These are phyloP conservation scores for Panagrolaimus sp. DNA, from an alignment of 1,140 invertebrate genomes.

Conservation along the genomic window DNA sequence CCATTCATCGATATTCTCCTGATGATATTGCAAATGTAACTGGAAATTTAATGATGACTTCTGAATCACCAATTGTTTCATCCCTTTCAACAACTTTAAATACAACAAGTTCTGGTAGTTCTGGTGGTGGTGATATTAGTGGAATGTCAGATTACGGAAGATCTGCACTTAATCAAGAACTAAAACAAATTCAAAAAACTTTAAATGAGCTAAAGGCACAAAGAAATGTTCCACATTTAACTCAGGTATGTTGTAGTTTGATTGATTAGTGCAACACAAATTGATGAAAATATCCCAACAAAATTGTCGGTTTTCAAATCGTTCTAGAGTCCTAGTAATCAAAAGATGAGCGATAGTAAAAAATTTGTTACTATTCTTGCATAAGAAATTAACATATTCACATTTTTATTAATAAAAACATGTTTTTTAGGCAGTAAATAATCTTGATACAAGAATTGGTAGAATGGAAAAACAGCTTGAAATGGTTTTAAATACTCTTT, in stretches of 20 bases:
- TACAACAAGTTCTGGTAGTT: neutral
- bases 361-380: too few relatives aligned
- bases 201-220: neutral
- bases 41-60: neutral
- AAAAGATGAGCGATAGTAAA: too few relatives aligned
- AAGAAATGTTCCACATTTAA: neutral
- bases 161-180: neutral
- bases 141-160: neutral
- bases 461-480: constrained; percentile 56
- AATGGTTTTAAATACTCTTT: constrained; percentile 56
- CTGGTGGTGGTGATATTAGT: neutral
- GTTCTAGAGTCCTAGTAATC: too few relatives aligned
- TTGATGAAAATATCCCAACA: too few relatives aligned
- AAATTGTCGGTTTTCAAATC: too few relatives aligned
- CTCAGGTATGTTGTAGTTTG: neutral
- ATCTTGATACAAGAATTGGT: constrained; percentile 43
- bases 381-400: too few relatives aligned
- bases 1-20: constrained; percentile 44
- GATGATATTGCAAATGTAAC: constrained; percentile 1
- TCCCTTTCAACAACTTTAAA: neutral
- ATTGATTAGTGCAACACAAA: too few relatives aligned
- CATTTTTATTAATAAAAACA: too few relatives aligned
- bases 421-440: constrained; percentile 41
- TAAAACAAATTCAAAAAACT: neutral
- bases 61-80: neutral